phyloP scores from a whole-genome alignment of 2,797 vertebrate species.

The Manis crassicaudata region DNA sequence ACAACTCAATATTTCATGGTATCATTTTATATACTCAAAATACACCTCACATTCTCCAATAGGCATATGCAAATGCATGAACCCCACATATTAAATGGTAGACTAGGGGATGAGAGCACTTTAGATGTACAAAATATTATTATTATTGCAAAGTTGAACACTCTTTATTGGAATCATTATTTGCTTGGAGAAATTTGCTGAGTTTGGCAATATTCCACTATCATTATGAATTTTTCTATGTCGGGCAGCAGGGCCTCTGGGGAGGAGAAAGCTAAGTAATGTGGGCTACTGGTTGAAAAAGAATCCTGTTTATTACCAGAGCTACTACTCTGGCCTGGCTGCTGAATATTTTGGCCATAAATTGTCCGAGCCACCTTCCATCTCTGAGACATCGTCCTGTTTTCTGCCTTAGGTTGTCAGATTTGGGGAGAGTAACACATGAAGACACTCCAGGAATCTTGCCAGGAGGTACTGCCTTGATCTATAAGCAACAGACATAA shows the following conservation, averaged over 20 bases:
- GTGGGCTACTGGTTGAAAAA: neutral
- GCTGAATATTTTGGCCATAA: neutral
- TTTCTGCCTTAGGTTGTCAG: neutral
- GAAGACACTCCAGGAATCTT: neutral
- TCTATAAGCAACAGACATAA: neutral
- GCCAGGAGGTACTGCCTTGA: neutral
- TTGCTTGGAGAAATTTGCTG: slow-evolving; percentile 64
- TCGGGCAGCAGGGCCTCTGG: neutral
- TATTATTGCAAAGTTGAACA: slow-evolving; percentile 54
- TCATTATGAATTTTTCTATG: neutral
- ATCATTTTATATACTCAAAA: slow-evolving; percentile 38
- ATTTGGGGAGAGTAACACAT: neutral
- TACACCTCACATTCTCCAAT: neutral
- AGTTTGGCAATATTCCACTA: slow-evolving; percentile 50
- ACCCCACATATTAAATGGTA: slow-evolving; percentile 46
- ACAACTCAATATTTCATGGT: neutral
- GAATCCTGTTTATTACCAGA: slow-evolving; percentile 10
- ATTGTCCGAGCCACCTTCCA: neutral
- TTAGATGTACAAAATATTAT: slow-evolving; percentile 56
- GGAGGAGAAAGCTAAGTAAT: slow-evolving; percentile 8
- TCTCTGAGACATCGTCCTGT: neutral
- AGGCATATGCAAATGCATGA: slow-evolving; percentile 37
- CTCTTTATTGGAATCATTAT: slow-evolving; percentile 61
- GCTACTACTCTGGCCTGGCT: slow-evolving; percentile 31
- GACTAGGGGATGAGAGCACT: neutral